These are phyloP conservation scores for Atlantisia rogersi DNA, from an alignment of 2,113 vertebrate species.

Conservation along the genomic window DNA sequence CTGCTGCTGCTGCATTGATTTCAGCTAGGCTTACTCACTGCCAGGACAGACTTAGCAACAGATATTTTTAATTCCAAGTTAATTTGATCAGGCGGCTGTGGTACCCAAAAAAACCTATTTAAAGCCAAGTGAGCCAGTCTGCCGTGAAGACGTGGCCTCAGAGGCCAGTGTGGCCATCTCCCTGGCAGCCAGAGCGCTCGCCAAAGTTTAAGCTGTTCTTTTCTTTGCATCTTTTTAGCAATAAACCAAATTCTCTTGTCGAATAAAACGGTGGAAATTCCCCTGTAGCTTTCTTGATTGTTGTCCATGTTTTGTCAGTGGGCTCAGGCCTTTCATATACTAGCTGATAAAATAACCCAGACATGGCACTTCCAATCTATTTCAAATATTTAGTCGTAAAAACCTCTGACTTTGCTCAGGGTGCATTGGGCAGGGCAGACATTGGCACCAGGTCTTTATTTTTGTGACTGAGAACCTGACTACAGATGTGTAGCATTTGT, in stretches of 20 bases:
- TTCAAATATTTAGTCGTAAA: neutral
- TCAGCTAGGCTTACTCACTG: neutral
- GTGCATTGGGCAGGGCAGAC: neutral
- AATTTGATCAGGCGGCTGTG: neutral
- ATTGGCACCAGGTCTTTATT: neutral
- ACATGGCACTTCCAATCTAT: neutral
- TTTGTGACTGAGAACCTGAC: neutral
- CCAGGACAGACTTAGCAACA: neutral
- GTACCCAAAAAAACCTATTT: neutral
- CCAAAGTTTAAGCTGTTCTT: neutral
- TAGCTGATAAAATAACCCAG: neutral
- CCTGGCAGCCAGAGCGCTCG: neutral
- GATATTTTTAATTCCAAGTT: neutral
- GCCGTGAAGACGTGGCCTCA: neutral
- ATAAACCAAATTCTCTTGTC: neutral
- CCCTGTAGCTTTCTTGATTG: neutral
- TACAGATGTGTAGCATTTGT: neutral
- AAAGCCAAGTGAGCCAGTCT: neutral
- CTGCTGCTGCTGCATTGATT: neutral
- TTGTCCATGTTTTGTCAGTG: neutral
- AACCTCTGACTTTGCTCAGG: neutral
- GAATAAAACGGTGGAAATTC: neutral
- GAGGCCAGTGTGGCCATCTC: neutral
- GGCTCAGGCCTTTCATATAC: neutral
- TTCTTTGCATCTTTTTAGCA: neutral